phyloP scores from a whole-genome alignment of 1,140 invertebrate species.

The Lerema accius region DNA sequence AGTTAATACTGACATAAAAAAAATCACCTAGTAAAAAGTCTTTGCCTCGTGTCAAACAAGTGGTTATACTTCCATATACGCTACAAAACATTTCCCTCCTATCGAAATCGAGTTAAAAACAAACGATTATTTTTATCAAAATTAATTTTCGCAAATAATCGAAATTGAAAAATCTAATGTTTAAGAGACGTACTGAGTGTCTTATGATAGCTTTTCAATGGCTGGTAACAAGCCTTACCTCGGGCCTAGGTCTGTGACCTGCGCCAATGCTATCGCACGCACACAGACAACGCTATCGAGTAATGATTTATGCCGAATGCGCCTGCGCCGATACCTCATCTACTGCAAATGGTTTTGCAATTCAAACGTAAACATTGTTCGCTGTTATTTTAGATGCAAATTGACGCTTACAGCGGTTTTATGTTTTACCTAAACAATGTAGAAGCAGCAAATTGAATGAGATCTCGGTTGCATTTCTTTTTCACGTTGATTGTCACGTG shows the following conservation, averaged over 20 bases:
- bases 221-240: not conserved
- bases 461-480: too few relatives aligned
- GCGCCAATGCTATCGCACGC: conserved; percentile 44
- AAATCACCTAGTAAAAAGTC: too few relatives aligned
- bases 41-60: too few relatives aligned
- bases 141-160: too few relatives aligned
- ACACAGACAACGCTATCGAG: conserved; percentile 37
- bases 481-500: too few relatives aligned
- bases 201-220: not conserved
- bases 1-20: too few relatives aligned
- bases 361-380: conserved; percentile 35
- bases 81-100: too few relatives aligned
- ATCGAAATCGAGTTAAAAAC: too few relatives aligned
- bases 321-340: conserved; percentile 33
- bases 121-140: too few relatives aligned
- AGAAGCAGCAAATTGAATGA: not conserved
- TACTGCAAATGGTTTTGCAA: conserved; percentile 35
- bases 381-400: conserved; percentile 5
- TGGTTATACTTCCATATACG: too few relatives aligned
- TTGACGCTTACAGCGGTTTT: not conserved
- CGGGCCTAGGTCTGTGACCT: conserved; percentile 46
- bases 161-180: too few relatives aligned
- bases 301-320: conserved; percentile 48
- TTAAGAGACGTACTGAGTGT: not conserved
- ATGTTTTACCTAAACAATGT: not conserved